Evolutionary conservation across 2,888 invertebrate genomes (phyloP).

Genomic region (Trachelus troglodyta): DNA sequence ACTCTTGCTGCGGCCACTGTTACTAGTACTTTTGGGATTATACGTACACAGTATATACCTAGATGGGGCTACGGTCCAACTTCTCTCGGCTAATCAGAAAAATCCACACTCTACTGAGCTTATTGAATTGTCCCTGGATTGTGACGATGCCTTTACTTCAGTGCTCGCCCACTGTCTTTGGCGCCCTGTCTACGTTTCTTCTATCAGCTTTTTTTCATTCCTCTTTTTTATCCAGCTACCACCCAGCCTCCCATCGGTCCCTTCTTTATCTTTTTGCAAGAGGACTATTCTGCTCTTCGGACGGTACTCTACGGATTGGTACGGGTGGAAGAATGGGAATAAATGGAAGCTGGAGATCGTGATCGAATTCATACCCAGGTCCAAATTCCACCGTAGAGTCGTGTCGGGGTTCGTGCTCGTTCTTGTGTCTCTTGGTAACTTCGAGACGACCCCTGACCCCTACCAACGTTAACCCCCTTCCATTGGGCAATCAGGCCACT

Average conservation of each 20-base stretch:
- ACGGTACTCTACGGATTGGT: not conserved
- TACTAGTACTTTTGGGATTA: not conserved
- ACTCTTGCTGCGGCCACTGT: not conserved
- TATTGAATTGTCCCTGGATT: conserved; percentile 55
- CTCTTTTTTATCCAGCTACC: not conserved
- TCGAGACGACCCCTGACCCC: not conserved
- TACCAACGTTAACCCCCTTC: not conserved
- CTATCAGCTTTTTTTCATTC: conserved; percentile 1
- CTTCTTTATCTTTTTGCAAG: not conserved
- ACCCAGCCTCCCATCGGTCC: not conserved
- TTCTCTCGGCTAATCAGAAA: conserved; percentile 61
- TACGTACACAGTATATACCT: not conserved
- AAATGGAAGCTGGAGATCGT: not conserved
- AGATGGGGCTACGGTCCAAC: conserved; percentile 41
- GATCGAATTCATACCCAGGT: not conserved
- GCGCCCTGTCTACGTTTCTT: conserved; percentile 16
- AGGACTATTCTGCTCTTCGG: not conserved
- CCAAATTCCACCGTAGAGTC: not conserved
- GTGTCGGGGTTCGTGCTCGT: not conserved
- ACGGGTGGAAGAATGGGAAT: not conserved
- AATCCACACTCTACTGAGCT: conserved; percentile 59
- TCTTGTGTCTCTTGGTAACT: not conserved
- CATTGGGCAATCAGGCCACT: not conserved
- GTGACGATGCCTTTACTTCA: conserved; percentile 5
- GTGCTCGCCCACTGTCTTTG: conserved; percentile 5